phyloP scores from a whole-genome alignment of 2,797 vertebrate species.

The Coregonus sp. region DNA sequence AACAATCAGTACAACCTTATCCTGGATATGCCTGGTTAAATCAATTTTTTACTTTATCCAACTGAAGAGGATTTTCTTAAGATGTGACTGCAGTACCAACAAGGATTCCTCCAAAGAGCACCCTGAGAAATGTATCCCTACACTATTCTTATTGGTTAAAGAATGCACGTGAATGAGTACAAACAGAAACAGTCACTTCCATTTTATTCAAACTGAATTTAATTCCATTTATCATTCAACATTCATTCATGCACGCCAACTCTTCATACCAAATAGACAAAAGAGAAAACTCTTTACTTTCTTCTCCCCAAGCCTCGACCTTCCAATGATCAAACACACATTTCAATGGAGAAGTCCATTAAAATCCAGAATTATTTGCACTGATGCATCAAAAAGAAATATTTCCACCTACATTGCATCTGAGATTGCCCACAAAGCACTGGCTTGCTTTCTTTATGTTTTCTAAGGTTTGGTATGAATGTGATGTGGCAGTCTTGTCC shows the following conservation, averaged over 20 bases:
- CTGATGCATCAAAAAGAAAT: conserved; percentile 36
- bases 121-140: too few relatives aligned
- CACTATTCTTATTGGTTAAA: too few relatives aligned
- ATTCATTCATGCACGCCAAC: not conserved
- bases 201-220: conserved; percentile 2
- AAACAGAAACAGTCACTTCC: not conserved
- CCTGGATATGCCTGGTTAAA: not conserved
- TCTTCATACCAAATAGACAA: conserved; percentile 11
- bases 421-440: conserved; percentile 27
- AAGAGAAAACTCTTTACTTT: conserved; percentile 60
- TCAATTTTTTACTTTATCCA: not conserved
- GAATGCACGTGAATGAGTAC: not conserved
- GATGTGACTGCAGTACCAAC: not conserved
- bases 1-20: not conserved
- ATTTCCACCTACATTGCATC: conserved; percentile 30
- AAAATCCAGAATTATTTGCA: conserved; percentile 52
- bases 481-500: conserved; percentile 61
- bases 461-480: conserved; percentile 56
- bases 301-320: conserved; percentile 38
- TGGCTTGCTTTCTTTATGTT: conserved; percentile 52
- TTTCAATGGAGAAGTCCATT: conserved; percentile 14
- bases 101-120: not conserved
- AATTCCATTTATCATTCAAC: not conserved
- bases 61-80: not conserved
- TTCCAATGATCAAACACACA: conserved; percentile 29